Evolutionary conservation across 2,888 invertebrate genomes (phyloP), one percentile per base, ranked within the genome.

Genomic region (Teinopalpus imperialis): DNA sequence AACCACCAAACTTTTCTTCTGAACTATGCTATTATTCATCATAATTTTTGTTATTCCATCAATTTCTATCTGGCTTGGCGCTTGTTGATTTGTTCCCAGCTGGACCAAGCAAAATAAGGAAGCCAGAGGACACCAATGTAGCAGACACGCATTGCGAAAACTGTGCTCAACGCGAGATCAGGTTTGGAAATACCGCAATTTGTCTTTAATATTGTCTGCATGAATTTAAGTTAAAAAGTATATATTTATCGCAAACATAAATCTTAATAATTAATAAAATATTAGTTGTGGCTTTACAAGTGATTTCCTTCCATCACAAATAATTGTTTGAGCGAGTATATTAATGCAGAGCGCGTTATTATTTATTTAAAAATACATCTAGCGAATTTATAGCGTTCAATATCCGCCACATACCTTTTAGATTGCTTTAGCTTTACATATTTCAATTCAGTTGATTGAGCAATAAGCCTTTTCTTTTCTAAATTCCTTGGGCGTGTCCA

Each of bases 11-110:
- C n/a, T n/a, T n/a, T n/a, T n/a, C n/a, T n/a, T n/a, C n/a, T n/a
- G n/a, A n/a, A n/a, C n/a, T n/a, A n/a, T n/a, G n/a, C n/a, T n/a
- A n/a, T n/a, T n/a, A n/a, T n/a, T n/a, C n/a, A n/a, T n/a, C n/a
- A n/a, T n/a, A n/a, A n/a, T n/a, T n/a, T 23, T 30, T 18, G 8
- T 29, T 39, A 39, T 16, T 13, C 12, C 23, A 16, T 16, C 30
- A 40, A 29, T 14, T 53, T 57, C 54, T 69, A 54, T 70, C 68
- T 72, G 68, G 86, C 85, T 81, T 69, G 65, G 85, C 81, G 82
- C 71, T 75, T 61, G 66, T 82, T 74, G 65, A 67, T 74, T 73
- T 86, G 83, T 85, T 82, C 81, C 66, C 85, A 86, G 86, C 73
- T 59, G 76, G 73, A 57, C 70, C 81, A 60, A 65, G 66, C 69